phyloP scores from a whole-genome alignment of 1,140 invertebrate genomes.

The Heliconius congener region DNA sequence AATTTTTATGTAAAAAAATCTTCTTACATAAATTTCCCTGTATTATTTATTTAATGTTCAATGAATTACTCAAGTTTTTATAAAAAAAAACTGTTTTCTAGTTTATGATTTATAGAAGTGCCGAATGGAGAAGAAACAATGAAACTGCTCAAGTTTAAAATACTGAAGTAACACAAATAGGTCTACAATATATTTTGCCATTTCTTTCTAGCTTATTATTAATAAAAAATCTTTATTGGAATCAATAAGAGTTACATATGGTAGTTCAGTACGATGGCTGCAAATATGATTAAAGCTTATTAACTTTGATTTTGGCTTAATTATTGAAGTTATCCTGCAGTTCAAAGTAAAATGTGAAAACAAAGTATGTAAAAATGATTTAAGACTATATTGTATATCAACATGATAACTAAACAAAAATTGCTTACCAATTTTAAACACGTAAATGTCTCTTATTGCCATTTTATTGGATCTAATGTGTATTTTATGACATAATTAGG shows the following conservation, averaged over 20 bases:
- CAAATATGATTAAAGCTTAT: background rate
- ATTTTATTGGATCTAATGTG: background rate
- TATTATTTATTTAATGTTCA: too few species aligned
- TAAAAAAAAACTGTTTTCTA: too few species aligned
- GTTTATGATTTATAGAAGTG: too few species aligned
- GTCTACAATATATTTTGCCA: too few species aligned
- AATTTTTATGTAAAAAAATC: too few species aligned
- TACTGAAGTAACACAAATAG: background rate
- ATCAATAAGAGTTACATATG: too few species aligned
- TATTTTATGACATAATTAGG: background rate
- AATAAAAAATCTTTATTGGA: too few species aligned
- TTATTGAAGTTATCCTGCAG: background rate
- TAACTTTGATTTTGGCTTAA: background rate
- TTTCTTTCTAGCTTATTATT: too few species aligned
- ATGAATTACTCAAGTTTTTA: too few species aligned
- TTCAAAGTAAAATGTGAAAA: background rate
- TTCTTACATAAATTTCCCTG: too few species aligned
- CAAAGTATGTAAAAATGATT: background rate
- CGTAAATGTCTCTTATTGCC: background rate
- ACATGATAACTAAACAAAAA: background rate
- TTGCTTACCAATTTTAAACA: background rate
- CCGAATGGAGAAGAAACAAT: too few species aligned
- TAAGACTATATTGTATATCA: background rate
- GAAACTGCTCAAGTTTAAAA: background rate
- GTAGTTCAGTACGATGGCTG: too few species aligned